Evolutionary conservation across 37 sponge, comb jelly and placozoan species (phyloP).

Genomic region (Hormiphora californensis): DNA sequence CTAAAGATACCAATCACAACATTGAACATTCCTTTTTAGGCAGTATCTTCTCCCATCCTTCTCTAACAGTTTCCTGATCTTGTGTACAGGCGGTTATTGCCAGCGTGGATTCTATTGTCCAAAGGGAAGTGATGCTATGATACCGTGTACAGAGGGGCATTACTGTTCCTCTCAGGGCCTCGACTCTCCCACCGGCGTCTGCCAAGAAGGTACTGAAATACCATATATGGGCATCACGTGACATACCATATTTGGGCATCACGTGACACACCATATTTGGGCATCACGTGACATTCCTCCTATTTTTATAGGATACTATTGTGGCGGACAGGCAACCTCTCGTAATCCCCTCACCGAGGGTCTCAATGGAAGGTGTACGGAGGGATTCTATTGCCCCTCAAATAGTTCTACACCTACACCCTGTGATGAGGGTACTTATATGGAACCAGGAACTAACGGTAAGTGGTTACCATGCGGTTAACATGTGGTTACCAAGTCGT

Average conservation of each 20-base stretch:
- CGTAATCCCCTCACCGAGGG: slow-evolving; percentile 24
- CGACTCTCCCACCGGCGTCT: background rate
- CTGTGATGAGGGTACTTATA: slow-evolving; percentile 10
- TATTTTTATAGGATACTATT: slow-evolving; percentile 53
- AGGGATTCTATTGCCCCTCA: slow-evolving; percentile 1
- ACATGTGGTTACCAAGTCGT: background rate
- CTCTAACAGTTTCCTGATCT: background rate
- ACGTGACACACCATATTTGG: no score
- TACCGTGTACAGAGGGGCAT: background rate
- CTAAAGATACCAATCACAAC: no score
- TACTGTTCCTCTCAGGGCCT: slow-evolving; percentile 37
- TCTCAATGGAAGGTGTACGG: slow-evolving; percentile 9
- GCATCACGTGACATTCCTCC: no score
- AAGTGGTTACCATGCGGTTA: background rate
- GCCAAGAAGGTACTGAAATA: slow-evolving; percentile 51
- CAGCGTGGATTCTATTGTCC: slow-evolving; percentile 58
- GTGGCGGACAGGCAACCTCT: slow-evolving; percentile 11
- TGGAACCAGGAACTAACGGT: slow-evolving; percentile 14
- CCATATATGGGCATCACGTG: no score
- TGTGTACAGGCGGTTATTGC: slow-evolving; percentile 33
- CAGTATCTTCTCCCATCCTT: background rate
- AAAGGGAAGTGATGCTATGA: background rate
- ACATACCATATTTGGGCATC: no score
- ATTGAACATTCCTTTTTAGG: no score
- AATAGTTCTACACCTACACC: background rate